Evolutionary conservation across 2,113 vertebrate species (phyloP).

Genomic region (western clawed frog (Xenopus tropicalis)): DNA sequence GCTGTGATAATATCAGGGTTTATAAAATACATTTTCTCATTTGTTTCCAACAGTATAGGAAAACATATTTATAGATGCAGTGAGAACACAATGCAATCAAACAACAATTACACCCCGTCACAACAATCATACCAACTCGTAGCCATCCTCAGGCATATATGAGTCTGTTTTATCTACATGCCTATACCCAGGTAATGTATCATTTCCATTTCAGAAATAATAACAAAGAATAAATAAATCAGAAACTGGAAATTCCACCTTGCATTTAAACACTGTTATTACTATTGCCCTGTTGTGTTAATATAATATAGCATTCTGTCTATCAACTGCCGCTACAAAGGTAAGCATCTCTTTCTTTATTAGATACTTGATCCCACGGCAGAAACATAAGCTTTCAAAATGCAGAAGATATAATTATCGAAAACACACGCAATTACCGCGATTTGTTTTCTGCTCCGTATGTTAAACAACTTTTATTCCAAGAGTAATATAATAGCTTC

Average conservation of each 20-base stretch:
- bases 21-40: not conserved
- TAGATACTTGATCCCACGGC: constrained; percentile 15
- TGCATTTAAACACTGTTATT: no score
- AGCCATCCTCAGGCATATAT: no score
- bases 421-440: constrained; percentile 12
- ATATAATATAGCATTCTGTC: constrained; percentile 21
- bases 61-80: no score
- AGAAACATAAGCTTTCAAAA: constrained; percentile 11
- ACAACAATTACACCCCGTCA: no score
- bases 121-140: no score
- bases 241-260: no score
- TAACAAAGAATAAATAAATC: no score
- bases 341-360: constrained; percentile 25
- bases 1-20: not conserved
- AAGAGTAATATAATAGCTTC: constrained; percentile 23
- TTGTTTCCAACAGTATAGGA: not conserved
- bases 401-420: not conserved
- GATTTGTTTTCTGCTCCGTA: constrained; percentile 12
- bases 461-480: constrained; percentile 30
- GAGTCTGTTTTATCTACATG: no score
- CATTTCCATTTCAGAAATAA: no score
- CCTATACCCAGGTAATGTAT: no score
- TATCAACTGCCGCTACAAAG: constrained; percentile 27
- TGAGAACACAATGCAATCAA: no score
- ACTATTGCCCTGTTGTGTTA: constrained; percentile 2